These are phyloP conservation scores for Cyanistes caeruleus DNA, from an alignment of 2,113 vertebrate species.

Conservation along the genomic window DNA sequence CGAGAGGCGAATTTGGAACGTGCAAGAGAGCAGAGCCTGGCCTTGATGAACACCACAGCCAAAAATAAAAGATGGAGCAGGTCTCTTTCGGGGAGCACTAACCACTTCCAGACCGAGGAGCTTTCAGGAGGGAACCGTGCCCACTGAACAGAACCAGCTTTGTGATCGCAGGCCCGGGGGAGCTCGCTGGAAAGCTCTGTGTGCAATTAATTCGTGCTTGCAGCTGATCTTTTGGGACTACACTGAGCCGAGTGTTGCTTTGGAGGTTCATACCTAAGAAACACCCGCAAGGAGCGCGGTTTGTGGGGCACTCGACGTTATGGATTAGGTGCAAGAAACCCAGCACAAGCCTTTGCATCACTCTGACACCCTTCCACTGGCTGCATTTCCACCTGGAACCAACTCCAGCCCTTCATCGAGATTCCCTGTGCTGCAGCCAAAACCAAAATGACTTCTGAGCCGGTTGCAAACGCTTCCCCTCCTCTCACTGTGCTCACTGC, in stretches of 20 bases:
- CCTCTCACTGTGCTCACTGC: not conserved
- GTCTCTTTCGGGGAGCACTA: not conserved
- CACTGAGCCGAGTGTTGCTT: fast-evolving
- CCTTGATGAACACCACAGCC: not conserved
- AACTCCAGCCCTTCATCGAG: not conserved
- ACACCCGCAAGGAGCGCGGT: fast-evolving
- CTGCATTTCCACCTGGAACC: not conserved
- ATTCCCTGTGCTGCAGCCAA: not conserved
- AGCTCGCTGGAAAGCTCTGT: fast-evolving
- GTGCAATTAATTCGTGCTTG: fast-evolving
- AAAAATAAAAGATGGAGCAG: not conserved
- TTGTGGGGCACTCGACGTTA: not conserved
- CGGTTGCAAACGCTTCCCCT: not conserved
- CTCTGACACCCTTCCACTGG: fast-evolving
- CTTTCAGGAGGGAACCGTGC: not conserved
- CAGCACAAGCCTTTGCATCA: fast-evolving
- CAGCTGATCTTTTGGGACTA: not conserved
- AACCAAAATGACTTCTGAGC: not conserved
- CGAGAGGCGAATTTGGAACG: fast-evolving
- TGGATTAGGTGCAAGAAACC: not conserved
- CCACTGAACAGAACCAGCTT: not conserved
- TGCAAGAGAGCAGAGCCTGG: not conserved
- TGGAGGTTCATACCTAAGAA: not conserved
- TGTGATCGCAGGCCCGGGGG: not conserved
- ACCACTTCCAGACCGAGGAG: not conserved